phyloP scores from a whole-genome alignment of 2,113 vertebrate species.

The Dipodomys merriami region DNA sequence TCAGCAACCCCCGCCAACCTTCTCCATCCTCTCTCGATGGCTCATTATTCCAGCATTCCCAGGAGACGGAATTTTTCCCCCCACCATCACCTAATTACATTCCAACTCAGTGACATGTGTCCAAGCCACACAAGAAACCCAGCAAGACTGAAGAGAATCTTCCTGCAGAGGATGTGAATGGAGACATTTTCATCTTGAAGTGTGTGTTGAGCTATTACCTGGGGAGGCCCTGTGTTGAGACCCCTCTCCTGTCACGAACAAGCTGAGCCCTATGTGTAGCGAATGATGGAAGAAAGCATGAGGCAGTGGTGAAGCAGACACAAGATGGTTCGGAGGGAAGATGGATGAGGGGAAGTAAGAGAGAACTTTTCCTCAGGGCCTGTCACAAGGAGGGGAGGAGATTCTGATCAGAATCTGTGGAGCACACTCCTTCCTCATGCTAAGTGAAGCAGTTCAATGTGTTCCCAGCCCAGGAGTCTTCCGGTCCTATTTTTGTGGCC shows the following conservation, averaged over 20 bases:
- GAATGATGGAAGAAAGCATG: background rate
- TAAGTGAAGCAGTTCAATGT: background rate
- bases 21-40: constrained; percentile 57
- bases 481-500: background rate
- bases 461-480: background rate
- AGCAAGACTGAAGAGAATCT: background rate
- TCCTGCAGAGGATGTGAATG: background rate
- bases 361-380: background rate
- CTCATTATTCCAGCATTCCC: constrained; percentile 75
- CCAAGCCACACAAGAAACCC: constrained; percentile 11
- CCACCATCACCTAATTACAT: constrained; percentile 66
- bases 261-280: background rate
- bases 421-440: background rate
- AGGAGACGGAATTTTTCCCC: constrained; percentile 64
- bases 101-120: constrained; percentile 60
- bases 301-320: background rate
- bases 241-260: background rate
- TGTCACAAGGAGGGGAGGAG: background rate
- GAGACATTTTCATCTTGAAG: constrained; percentile 23
- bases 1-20: constrained; percentile 61
- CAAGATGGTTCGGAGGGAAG: background rate
- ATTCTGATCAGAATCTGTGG: background rate
- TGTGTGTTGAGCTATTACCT: background rate
- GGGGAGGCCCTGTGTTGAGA: background rate
- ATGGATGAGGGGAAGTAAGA: background rate